Evolutionary conservation across 1,140 invertebrate species (phyloP), one percentile per base, ranked within the genome.

Genomic region (Forficula auricularia): DNA sequence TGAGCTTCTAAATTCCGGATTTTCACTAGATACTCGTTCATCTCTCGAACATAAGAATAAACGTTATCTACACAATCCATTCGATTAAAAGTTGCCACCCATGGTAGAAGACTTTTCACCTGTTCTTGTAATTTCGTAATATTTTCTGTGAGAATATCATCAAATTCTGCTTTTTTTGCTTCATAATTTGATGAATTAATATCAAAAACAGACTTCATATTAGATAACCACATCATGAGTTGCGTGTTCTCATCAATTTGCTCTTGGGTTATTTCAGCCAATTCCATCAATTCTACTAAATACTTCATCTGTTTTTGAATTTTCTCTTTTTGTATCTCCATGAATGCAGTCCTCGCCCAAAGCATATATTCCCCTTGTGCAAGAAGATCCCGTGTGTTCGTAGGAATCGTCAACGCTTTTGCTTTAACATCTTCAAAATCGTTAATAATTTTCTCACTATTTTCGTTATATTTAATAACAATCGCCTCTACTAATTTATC

Each of bases 121-220:
- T 81, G 71, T 16, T 65, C 59, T 52, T 76, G 75, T 2, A 90
- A 64, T 52, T 73, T 69, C 33, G 72, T 70, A 10, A 79, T 75
- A 50, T 73, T 73, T 35, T 66, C 63, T 42, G 75, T 65, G 30
- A 90, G 53, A 45, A 69, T 67, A 52, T 86, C 81, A 62, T 91
- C 85, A 53, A 87, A 77, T 41, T 79, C 72, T 40, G 71, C 77
- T 63, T 86, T 88, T 34, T 73, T 75, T 20, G 74, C 70, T 62
- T 90, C 85, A 65, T 68, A 49, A 8, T 43, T 40, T 32, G 33
- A 37, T 34, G 19, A 30, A 19, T 31, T 45, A 41, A 39, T 19
- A 18, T 42, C 43, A 16, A 83, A 71, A 33, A 82, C 72, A 3
- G 74, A 71, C 52, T 75, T 72, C 12, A 84, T 82, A 35, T 73